These are phyloP conservation scores for Chauna torquata DNA, from an alignment of 2,113 vertebrate species.

Conservation along the genomic window DNA sequence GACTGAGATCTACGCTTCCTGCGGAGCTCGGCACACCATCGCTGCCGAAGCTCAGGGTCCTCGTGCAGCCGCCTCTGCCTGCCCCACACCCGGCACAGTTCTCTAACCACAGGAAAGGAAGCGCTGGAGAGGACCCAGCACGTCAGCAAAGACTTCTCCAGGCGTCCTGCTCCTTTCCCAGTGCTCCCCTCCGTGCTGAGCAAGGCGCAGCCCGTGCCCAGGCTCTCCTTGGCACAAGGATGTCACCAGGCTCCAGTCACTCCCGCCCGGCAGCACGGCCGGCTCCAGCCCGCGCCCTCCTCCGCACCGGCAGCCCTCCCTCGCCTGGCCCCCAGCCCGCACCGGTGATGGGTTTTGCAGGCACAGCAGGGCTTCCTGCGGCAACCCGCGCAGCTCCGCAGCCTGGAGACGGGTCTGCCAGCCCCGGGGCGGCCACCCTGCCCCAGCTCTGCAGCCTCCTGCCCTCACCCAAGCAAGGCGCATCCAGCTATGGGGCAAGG, in stretches of 20 bases:
- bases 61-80: too few relatives aligned
- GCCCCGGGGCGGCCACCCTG: neutral
- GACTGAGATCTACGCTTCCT: neutral
- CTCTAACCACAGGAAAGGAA: neutral
- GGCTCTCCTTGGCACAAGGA: neutral
- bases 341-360: neutral
- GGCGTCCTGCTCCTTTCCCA: neutral
- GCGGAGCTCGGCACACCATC: too few relatives aligned
- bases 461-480: neutral
- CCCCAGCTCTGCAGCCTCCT: neutral
- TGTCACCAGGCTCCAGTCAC: neutral
- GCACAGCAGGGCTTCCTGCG: neutral
- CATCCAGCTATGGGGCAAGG: neutral
- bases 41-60: too few relatives aligned
- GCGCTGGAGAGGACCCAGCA: neutral
- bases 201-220: neutral
- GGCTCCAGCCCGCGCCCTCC: neutral
- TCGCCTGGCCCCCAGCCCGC: neutral
- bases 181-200: rapidly evolving
- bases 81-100: too few relatives aligned
- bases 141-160: neutral
- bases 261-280: neutral
- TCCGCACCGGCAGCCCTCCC: rapidly evolving
- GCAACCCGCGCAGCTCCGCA: neutral
- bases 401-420: neutral